Conservation (phyloP, 2,113 vertebrate genomes). For the Opisthocomus hoazin region DNA sequence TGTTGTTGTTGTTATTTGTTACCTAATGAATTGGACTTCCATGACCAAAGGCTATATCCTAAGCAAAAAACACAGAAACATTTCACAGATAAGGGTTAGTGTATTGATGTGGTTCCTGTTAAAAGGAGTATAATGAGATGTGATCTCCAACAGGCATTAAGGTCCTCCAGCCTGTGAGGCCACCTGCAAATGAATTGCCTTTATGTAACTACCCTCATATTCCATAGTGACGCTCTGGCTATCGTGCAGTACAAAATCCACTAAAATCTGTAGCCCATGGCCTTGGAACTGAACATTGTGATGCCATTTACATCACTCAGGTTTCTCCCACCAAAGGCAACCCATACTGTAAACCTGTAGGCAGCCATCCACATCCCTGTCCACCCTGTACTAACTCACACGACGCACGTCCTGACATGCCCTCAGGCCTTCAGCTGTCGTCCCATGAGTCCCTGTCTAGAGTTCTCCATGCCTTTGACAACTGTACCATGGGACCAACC, state of each 20-base stretch:
- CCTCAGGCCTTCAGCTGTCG: neutral
- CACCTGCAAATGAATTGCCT: neutral
- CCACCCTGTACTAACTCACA: neutral
- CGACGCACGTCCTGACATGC: accelerated
- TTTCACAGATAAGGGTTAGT: neutral
- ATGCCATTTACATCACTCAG: neutral
- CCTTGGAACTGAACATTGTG: accelerated
- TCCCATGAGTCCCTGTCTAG: neutral
- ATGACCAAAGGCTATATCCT: neutral
- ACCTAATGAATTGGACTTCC: neutral
- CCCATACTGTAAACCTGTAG: neutral
- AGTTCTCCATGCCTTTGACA: neutral
- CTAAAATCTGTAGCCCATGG: neutral
- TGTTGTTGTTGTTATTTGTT: neutral
- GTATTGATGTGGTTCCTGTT: neutral
- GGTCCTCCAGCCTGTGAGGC: neutral
- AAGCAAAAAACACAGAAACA: neutral
- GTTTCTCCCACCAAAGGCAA: neutral
- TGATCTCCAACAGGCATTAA: neutral
- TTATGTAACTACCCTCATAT: neutral
- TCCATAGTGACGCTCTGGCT: neutral
- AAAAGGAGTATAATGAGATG: neutral
- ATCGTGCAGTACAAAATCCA: neutral
- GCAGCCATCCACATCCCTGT: neutral
- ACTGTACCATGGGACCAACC: neutral